phyloP scores from a whole-genome alignment of 2,888 invertebrate species.

The Lasioglossum vierecki region DNA sequence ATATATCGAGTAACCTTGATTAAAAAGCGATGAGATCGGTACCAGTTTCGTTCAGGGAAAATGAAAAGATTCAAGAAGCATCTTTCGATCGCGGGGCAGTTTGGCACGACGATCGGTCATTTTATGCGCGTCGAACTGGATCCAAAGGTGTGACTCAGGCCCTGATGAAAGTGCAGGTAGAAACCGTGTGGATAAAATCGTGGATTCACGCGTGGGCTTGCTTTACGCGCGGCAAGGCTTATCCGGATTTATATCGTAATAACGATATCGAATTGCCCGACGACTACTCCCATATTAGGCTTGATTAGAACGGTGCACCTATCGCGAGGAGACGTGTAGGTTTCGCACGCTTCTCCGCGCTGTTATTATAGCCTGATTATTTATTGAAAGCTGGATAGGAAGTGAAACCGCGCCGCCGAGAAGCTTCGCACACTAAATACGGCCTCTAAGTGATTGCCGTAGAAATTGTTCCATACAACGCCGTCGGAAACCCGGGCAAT shows the following conservation, averaged over 20 bases:
- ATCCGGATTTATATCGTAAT: slow-evolving; percentile 43
- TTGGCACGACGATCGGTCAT: background rate
- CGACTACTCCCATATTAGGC: slow-evolving; percentile 9
- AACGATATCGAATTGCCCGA: slow-evolving; percentile 32
- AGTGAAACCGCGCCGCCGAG: background rate
- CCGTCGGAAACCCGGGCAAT: background rate
- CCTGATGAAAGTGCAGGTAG: background rate
- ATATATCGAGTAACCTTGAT: background rate
- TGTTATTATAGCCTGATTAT: slow-evolving; percentile 8
- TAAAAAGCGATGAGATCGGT: background rate
- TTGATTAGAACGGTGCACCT: slow-evolving; percentile 22
- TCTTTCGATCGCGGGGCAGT: background rate
- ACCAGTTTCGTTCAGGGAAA: background rate
- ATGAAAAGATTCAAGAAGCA: background rate
- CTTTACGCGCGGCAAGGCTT: slow-evolving; percentile 5
- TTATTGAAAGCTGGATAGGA: slow-evolving; percentile 2
- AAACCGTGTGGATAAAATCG: background rate
- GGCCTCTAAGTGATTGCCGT: background rate
- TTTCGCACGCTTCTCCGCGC: slow-evolving; percentile 12
- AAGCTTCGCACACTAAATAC: slow-evolving; percentile 1
- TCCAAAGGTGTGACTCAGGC: slow-evolving; percentile 8
- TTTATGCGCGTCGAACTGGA: background rate
- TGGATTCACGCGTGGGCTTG: slow-evolving; percentile 8
- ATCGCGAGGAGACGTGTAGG: background rate
- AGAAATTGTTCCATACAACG: background rate